Percentiles rank a stretch among this genome's conserved stretches.
phyloP scores from a whole-genome alignment of 2,797 vertebrate genomes.

The Champsocephalus gunnari region DNA sequence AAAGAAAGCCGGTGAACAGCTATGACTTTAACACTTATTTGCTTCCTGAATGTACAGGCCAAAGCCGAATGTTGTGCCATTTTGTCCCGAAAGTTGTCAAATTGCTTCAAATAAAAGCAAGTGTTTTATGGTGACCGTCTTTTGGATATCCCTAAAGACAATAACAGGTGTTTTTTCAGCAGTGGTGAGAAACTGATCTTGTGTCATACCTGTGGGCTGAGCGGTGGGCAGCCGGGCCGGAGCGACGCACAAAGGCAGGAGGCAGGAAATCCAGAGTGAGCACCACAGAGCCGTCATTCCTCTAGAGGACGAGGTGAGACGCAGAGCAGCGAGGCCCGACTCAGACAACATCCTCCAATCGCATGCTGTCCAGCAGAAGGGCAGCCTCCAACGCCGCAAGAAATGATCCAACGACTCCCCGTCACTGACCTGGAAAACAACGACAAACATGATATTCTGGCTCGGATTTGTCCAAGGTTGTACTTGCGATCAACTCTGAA shows the following conservation, averaged over 20 bases:
- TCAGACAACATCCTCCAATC: slow-evolving; percentile 79
- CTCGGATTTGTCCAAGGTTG: too few species aligned
- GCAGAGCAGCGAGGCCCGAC: slow-evolving; percentile 74
- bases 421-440: slow-evolving; percentile 31
- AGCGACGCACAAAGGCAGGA: slow-evolving; percentile 73
- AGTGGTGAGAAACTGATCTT: too few species aligned
- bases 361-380: slow-evolving; percentile 77
- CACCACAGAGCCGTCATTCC: slow-evolving; percentile 86
- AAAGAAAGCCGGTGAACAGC: background rate
- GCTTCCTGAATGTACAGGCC: background rate
- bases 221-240: slow-evolving; percentile 79
- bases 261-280: slow-evolving; percentile 72
- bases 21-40: background rate
- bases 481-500: background rate
- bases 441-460: background rate
- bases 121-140: too few species aligned
- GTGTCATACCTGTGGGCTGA: slow-evolving; percentile 74
- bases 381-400: slow-evolving; percentile 43
- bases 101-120: background rate
- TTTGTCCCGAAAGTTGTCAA: background rate
- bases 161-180: too few species aligned
- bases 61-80: too few species aligned
- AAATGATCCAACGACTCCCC: slow-evolving; percentile 24
- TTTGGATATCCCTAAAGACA: too few species aligned
- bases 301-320: slow-evolving; percentile 66